Evolutionary conservation across 1,140 invertebrate species (phyloP).

Genomic region (Dendrolimus punctatus): DNA sequence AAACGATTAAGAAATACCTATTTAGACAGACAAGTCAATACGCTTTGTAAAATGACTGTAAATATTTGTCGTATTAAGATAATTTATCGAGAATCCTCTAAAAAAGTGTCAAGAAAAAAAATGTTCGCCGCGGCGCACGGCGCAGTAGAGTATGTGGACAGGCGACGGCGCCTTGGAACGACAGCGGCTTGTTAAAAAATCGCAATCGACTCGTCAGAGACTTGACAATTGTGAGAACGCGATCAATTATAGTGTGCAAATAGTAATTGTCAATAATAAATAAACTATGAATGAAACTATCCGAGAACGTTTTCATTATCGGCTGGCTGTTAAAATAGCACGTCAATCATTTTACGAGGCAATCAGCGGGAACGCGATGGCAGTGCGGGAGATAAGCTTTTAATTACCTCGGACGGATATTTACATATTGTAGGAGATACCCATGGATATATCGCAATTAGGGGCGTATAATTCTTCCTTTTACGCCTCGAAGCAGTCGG

Average conservation of each 20-base stretch:
- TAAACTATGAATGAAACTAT: slow-evolving; percentile 50
- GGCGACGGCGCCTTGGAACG: slow-evolving; percentile 39
- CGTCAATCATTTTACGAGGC: slow-evolving; percentile 66
- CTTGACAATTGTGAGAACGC: slow-evolving; percentile 68
- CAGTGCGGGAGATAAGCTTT: slow-evolving; percentile 61
- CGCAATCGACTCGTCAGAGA: slow-evolving; percentile 48
- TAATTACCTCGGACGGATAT: slow-evolving; percentile 66
- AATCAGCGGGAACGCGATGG: slow-evolving; percentile 50
- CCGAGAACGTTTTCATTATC: slow-evolving; percentile 61
- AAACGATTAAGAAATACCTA: slow-evolving; percentile 35
- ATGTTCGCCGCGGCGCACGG: slow-evolving; percentile 21
- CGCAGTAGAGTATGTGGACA: slow-evolving; percentile 22
- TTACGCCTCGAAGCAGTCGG: slow-evolving; percentile 40
- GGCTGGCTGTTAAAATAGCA: slow-evolving; percentile 52
- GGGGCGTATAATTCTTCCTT: slow-evolving; percentile 57
- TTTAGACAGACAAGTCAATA: slow-evolving; percentile 33
- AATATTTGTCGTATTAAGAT: slow-evolving; percentile 61
- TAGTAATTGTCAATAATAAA: slow-evolving; percentile 67
- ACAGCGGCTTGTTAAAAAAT: slow-evolving; percentile 52
- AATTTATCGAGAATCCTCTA: slow-evolving; percentile 40
- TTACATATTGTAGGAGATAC: slow-evolving; percentile 66
- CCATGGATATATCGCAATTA: slow-evolving; percentile 64
- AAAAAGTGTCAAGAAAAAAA: slow-evolving; percentile 38
- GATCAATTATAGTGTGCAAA: slow-evolving; percentile 66
- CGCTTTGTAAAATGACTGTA: slow-evolving; percentile 30